Conservation (phyloP, 1,140 invertebrate genomes). For the Micrasema minimum region DNA sequence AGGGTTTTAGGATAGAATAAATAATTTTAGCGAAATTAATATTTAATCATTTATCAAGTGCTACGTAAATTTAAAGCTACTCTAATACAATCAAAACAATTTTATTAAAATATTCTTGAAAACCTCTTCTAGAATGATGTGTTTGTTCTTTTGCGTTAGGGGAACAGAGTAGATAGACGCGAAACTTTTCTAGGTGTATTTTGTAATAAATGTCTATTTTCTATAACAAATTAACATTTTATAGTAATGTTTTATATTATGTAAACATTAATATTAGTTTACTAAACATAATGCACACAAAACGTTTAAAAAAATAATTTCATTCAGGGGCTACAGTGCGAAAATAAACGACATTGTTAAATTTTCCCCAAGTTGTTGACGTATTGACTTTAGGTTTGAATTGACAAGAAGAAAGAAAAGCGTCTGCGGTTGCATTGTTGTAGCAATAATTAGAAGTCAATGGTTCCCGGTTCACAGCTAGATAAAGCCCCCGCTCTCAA, state of each 20-base stretch:
- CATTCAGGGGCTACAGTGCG: no score
- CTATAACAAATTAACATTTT: no score
- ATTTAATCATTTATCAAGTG: no score
- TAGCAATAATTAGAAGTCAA: constrained; percentile 41
- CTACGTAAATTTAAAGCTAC: background rate
- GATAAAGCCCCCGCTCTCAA: constrained; percentile 9
- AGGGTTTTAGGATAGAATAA: constrained; percentile 1
- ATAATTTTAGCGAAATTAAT: constrained; percentile 1
- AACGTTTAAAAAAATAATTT: no score
- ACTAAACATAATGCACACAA: no score
- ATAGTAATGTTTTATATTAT: no score
- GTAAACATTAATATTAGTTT: no score
- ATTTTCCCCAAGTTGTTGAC: background rate
- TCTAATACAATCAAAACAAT: background rate
- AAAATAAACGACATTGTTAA: background rate
- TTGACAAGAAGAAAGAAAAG: constrained; percentile 2
- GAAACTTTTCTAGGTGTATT: background rate
- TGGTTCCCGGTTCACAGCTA: constrained; percentile 29
- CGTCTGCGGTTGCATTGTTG: constrained; percentile 33
- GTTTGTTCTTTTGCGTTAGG: constrained; percentile 34
- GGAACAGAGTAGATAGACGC: constrained; percentile 2
- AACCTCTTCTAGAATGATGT: constrained; percentile 23
- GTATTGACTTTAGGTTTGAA: no score
- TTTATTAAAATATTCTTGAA: background rate
- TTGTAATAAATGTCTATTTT: no score